Conservation (phyloP, 2,888 invertebrate species). For the Sphaerolaimus hirsutus region DNA sequence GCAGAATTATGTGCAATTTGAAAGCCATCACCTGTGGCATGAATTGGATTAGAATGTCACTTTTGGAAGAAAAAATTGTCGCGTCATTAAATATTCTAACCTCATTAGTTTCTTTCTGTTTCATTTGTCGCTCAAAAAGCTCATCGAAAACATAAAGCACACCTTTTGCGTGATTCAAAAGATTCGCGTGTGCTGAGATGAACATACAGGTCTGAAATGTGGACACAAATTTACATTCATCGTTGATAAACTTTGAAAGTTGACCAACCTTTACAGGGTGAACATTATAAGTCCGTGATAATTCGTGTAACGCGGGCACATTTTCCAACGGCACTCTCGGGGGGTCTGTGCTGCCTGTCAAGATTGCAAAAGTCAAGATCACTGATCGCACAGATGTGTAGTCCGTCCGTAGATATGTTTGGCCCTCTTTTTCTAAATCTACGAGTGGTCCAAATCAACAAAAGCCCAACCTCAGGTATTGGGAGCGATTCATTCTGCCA, state of each 20-base stretch:
- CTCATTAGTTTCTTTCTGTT: slow-evolving; percentile 57
- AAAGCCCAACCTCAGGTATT: no score
- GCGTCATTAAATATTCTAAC: slow-evolving; percentile 35
- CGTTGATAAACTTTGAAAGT: not conserved
- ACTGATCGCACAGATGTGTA: not conserved
- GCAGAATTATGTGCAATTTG: slow-evolving; percentile 21
- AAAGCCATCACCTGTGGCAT: slow-evolving; percentile 17
- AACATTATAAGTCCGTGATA: slow-evolving; percentile 47
- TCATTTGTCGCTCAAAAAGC: slow-evolving; percentile 65
- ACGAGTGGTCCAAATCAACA: no score
- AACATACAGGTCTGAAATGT: slow-evolving; percentile 12
- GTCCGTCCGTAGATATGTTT: not conserved
- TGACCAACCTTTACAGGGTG: slow-evolving; percentile 25
- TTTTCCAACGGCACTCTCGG: slow-evolving; percentile 47
- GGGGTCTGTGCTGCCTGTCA: slow-evolving; percentile 40
- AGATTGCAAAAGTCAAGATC: not conserved
- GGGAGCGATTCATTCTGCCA: no score
- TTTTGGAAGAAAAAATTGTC: not conserved
- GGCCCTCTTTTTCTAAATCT: no score
- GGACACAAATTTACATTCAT: not conserved
- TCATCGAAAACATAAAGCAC: slow-evolving; percentile 50
- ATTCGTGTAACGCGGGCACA: slow-evolving; percentile 52
- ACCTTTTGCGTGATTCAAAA: slow-evolving; percentile 49
- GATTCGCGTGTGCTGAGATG: slow-evolving; percentile 44
- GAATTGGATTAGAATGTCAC: not conserved